A percentile compares a stretch with the other conserved stretches of the same genome.
phyloP scores from a whole-genome alignment of 2,797 vertebrate genomes.

The Gymnoscopelus braueri region DNA sequence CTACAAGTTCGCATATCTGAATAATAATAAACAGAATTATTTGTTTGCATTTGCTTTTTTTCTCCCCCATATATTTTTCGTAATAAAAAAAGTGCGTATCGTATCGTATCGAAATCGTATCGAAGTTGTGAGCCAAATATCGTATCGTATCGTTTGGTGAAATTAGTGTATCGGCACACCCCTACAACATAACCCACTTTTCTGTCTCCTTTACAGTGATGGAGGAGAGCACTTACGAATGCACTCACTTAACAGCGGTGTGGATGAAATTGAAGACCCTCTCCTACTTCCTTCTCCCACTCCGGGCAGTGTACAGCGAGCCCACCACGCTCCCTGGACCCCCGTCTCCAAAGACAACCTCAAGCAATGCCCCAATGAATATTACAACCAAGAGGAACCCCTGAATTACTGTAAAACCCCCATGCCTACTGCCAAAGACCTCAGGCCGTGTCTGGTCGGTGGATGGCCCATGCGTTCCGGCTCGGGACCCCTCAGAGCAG shows the following conservation, averaged over 20 bases:
- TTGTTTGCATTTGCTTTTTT: too few relatives aligned
- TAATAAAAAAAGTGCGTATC: too few relatives aligned
- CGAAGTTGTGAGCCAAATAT: too few relatives aligned
- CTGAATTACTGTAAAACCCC: slow-evolving; percentile 81
- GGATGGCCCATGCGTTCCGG: slow-evolving; percentile 76
- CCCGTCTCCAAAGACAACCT: slow-evolving; percentile 81
- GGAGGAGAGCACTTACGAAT: slow-evolving; percentile 81
- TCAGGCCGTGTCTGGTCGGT: slow-evolving; percentile 64
- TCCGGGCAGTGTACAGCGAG: slow-evolving; percentile 67
- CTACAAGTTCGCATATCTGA: too few relatives aligned
- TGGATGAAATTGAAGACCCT: slow-evolving; percentile 79
- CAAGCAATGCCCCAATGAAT: slow-evolving; percentile 78
- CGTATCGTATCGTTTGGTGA: too few relatives aligned
- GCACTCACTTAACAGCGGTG: slow-evolving; percentile 65
- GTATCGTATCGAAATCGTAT: too few relatives aligned
- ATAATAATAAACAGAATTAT: too few relatives aligned
- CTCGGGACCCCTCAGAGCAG: slow-evolving; percentile 60
- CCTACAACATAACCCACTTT: not conserved
- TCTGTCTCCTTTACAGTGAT: slow-evolving; percentile 63
- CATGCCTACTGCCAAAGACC: slow-evolving; percentile 76
- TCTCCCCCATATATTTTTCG: too few relatives aligned
- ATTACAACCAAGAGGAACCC: slow-evolving; percentile 78
- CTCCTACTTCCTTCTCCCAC: slow-evolving; percentile 77
- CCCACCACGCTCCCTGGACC: slow-evolving; percentile 83
- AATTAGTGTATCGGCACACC: too few relatives aligned